These are phyloP conservation scores for Poecilia velifera DNA, from an alignment of 2,797 vertebrate genomes.

Conservation along the genomic window DNA sequence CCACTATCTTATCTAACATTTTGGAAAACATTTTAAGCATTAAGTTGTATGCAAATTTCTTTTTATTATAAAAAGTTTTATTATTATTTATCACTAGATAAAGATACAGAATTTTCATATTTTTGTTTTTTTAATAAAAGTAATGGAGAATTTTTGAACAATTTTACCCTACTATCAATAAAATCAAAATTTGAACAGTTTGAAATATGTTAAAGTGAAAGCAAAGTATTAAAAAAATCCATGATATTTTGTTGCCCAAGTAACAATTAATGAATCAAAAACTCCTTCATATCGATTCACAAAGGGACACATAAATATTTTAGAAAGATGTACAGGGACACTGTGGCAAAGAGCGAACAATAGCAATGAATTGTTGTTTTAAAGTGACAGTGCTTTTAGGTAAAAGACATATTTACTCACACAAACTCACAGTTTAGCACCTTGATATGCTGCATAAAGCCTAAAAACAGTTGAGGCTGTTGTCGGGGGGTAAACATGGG, in stretches of 20 bases:
- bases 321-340: background rate
- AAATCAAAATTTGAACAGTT: background rate
- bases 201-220: background rate
- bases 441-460: slow-evolving; percentile 22
- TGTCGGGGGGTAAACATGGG: background rate
- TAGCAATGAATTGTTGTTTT: background rate
- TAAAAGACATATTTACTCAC: slow-evolving; percentile 18
- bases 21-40: too few relatives aligned
- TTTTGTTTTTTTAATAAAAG: background rate
- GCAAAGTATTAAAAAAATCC: too few relatives aligned
- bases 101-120: background rate
- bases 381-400: slow-evolving; percentile 1
- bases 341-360: background rate
- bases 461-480: slow-evolving; percentile 40
- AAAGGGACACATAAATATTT: background rate
- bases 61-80: background rate
- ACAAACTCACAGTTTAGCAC: slow-evolving; percentile 25
- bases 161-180: background rate
- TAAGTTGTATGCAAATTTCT: background rate
- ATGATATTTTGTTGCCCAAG: background rate
- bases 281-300: background rate
- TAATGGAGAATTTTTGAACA: background rate
- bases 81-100: background rate
- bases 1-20: too few relatives aligned
- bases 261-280: background rate